phyloP scores from a whole-genome alignment of 2,797 vertebrate genomes.

The Hoplostethus atlanticus region DNA sequence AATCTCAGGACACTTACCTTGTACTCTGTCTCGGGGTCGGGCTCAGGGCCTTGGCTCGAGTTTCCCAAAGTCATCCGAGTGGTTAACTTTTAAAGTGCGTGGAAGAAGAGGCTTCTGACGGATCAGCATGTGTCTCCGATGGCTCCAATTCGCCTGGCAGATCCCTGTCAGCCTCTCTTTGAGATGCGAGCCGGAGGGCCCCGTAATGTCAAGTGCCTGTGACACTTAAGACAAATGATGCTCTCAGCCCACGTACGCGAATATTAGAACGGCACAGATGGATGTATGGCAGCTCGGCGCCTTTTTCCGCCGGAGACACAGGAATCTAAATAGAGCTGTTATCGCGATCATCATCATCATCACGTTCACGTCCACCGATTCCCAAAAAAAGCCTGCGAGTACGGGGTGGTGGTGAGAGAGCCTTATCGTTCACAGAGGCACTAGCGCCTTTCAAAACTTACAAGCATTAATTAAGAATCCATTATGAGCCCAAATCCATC shows the following conservation, averaged over 20 bases:
- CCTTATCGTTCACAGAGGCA: constrained; percentile 44
- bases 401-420: constrained; percentile 47
- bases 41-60: constrained; percentile 24
- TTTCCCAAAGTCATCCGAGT: constrained; percentile 55
- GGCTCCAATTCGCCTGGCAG: constrained; percentile 49
- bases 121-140: constrained; percentile 52
- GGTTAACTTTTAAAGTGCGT: constrained; percentile 61
- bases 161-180: constrained; percentile 58
- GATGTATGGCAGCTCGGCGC: constrained; percentile 39
- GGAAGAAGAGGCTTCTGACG: constrained; percentile 41
- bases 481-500: constrained; percentile 78
- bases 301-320: constrained; percentile 34
- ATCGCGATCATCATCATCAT: constrained; percentile 62
- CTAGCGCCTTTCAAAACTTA: constrained; percentile 54
- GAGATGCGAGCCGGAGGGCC: constrained; percentile 58
- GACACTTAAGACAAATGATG: constrained; percentile 74
- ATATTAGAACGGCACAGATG: constrained; percentile 56
- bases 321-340: constrained; percentile 64
- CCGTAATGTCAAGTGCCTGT: constrained; percentile 73
- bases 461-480: constrained; percentile 80
- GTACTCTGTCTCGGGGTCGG: background rate
- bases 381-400: constrained; percentile 34
- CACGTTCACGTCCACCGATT: constrained; percentile 49
- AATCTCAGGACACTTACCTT: constrained; percentile 8
- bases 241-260: constrained; percentile 52